Base-by-base conservation (phyloP, 1,140 invertebrate species). In the Geopemphigus sp. region DNA sequence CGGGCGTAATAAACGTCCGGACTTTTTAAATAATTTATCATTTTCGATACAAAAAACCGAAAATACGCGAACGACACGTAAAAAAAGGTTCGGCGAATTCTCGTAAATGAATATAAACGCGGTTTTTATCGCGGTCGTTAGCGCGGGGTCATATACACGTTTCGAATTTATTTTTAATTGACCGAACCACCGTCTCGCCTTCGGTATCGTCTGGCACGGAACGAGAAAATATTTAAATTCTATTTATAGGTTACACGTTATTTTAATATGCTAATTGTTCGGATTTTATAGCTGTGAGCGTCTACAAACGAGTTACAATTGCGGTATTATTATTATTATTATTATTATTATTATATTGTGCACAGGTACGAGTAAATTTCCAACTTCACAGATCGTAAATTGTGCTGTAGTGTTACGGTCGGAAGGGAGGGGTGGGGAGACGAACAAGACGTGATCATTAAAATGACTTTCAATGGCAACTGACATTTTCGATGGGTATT, bases 201-300 rank as follows among this genome's bases (percentile, higher is more conserved):
- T 39, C 32, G 3, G 8, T 8, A n/a, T 10, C 24, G 64, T 50
- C 45, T 50, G 64, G 64, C 64, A 47, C 45, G 32, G 12, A 47
- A 50, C 32, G 29, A 19, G 22, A 11, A 14, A 50, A 50, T 50
- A 72, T 53, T 53, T 54, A 72, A 72, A 72, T 32, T 29, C 50
- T 53, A 53, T 54, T 53, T 29, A 53, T 72, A 54, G 17, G 26
- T 54, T n/a, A 39, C 32, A 8, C 32, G 32, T 39, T 39, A 39
- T 72, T 72, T 72, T 26, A 54, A 54, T 54, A 72, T 72, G 68
- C 47, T 72, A 72, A 72, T 72, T 72, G 39, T 68, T 24, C 24
- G 15, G 39, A 68, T 68, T 72, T 72, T 72, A 72, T 72, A 39
- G 32, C 32, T 39, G 32, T 54, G 24, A 8, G 19, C 47, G 14